Base-by-base conservation (phyloP, 2,113 vertebrate genomes). In the Daboia siamensis region DNA sequence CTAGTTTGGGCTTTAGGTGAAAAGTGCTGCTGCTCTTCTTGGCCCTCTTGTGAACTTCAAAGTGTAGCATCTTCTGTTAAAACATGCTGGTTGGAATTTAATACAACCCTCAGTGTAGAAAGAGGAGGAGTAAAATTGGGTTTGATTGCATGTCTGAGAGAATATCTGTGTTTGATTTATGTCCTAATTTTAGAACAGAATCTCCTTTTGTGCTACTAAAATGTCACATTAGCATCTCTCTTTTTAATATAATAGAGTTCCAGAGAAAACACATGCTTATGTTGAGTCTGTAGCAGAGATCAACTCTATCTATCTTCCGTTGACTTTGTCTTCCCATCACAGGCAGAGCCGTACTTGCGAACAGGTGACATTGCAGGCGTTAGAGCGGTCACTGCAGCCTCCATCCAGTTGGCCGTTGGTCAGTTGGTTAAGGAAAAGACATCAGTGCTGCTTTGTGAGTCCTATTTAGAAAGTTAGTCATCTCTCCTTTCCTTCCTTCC, bases 201-300 rank as follows among this genome's bases (percentile, higher is more conserved):
- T 94, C 97, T 96, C 95, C 95, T 97, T 93, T 97, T 46, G 61
- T 89, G 90, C 52, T 91, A 93, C 94, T 88, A 88, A 97, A 97
- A 97, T 97, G 97, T 97, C 97, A 95, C 97, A 94, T 97, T 97
- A 97, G 96, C 97, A 95, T 96, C 96, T 96, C 95, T 94, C 93
- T 95, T 95, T 90, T 92, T 94, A 93, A 90, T 94, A 94, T 91
- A 9, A 90, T 51, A 29, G 2, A 0, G 94, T 97, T 91, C 94
- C 90, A 94, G 92, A 52, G 96, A 87, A 93, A 96, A 64, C 95
- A 95, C 92, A 88, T 51, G 12, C 48, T 2, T 0, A 84, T 1
- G 64, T 95, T 0, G 92, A 93, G 94, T 1, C 80, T 2, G 29
- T 90, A 0, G 17, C 54, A 64, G 2, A 74, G 93, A 95, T 90